Percentiles rank a stretch among this genome's conserved stretches.
Evolutionary conservation across 2,888 invertebrate genomes (phyloP).

Genomic region (Pandemis corylana): DNA sequence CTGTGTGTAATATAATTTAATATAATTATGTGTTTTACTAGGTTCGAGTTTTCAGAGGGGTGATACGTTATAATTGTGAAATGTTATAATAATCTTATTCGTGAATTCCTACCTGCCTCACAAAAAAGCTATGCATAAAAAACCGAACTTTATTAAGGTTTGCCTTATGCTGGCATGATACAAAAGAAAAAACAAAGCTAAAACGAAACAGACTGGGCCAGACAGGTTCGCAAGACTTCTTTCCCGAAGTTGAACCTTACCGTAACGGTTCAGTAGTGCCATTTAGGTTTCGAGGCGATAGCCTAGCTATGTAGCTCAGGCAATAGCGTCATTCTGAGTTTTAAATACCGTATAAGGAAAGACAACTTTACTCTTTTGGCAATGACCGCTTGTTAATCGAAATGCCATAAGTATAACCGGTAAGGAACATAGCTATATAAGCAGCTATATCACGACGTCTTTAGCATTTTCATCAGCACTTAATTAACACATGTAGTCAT

Average conservation of each 20-base stretch:
- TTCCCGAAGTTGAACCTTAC: slow-evolving; percentile 69
- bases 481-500: slow-evolving; percentile 25
- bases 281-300: slow-evolving; percentile 61
- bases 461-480: slow-evolving; percentile 36
- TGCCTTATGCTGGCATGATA: slow-evolving; percentile 40
- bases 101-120: too few species aligned
- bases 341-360: slow-evolving; percentile 78
- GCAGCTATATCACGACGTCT: slow-evolving; percentile 21
- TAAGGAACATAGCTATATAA: slow-evolving; percentile 36
- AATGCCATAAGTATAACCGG: slow-evolving; percentile 56
- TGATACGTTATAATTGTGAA: too few species aligned
- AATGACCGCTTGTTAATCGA: slow-evolving; percentile 74
- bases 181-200: slow-evolving; percentile 62
- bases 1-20: too few species aligned
- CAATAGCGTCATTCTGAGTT: slow-evolving; percentile 66
- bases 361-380: slow-evolving; percentile 78
- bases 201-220: slow-evolving; percentile 65
- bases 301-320: slow-evolving; percentile 57
- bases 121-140: neutral
- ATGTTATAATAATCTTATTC: too few species aligned
- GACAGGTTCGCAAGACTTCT: slow-evolving; percentile 64
- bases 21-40: too few species aligned
- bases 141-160: slow-evolving; percentile 5
- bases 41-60: too few species aligned
- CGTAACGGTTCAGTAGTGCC: slow-evolving; percentile 58